phyloP scores from a whole-genome alignment of 1,140 invertebrate genomes.

The Oryctes rhinoceros region DNA sequence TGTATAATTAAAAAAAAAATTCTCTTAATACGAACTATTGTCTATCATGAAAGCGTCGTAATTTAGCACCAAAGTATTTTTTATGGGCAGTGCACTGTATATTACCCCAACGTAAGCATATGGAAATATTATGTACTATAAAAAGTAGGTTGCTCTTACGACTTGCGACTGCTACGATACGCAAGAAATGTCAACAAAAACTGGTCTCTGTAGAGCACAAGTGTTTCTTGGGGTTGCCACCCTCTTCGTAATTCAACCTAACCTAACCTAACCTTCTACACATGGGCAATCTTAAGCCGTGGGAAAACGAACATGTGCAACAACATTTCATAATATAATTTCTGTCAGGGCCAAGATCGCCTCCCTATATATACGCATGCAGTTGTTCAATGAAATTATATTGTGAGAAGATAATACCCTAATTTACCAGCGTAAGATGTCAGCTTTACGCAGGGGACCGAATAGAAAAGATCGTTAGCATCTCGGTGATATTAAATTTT shows the following conservation, averaged over 20 bases:
- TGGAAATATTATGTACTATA: neutral
- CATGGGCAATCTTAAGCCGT: conserved; percentile 48
- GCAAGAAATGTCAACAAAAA: conserved; percentile 45
- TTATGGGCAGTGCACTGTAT: neutral
- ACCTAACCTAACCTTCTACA: conserved; percentile 45
- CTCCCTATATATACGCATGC: neutral
- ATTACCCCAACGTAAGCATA: neutral
- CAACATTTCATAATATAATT: conserved; percentile 38
- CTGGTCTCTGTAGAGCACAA: conserved; percentile 43
- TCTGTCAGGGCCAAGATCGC: neutral
- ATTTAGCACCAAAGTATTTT: no score
- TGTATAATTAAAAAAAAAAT: no score
- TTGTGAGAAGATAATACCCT: neutral
- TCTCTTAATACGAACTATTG: no score
- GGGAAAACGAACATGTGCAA: conserved; percentile 49
- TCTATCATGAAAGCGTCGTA: no score
- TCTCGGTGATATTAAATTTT: conserved; percentile 10
- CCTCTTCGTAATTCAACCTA: conserved; percentile 45
- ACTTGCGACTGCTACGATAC: conserved; percentile 6
- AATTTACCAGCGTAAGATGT: conserved; percentile 36
- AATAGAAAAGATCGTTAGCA: neutral
- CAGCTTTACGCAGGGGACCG: neutral
- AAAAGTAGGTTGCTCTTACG: conserved; percentile 9
- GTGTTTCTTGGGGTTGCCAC: conserved; percentile 48
- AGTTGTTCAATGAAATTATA: neutral